Base-by-base conservation (phyloP, 2,797 vertebrate genomes). In the Brotula barbata region DNA sequence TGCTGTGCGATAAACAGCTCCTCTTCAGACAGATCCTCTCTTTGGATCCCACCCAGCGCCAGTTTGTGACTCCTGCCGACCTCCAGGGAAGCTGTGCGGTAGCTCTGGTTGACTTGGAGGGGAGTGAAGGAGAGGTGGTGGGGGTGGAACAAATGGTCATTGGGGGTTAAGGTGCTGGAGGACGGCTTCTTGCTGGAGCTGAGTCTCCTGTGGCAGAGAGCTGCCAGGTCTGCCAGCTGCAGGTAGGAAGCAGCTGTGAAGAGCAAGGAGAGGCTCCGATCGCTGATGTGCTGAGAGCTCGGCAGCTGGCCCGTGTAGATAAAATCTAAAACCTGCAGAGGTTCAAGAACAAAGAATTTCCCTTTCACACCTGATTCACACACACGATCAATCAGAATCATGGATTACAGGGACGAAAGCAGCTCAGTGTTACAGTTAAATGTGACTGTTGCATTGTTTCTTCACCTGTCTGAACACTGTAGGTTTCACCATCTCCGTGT, bases 181-280 rank as follows among this genome's bases (percentile, higher is more conserved):
- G 94, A 93, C 51, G 92, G 85, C 66, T 91, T 91, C 67, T 91
- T 60, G 0, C 76, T 89, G 68, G 66, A 31, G 36, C 87, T 95
- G 43, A 96, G 90, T 79, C 93, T 94, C 80, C 93, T 94, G 55
- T 93, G 90, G 82, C 94, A 96, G 57, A 95, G 91, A 66, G 93
- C 92, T 59, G 93, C 93, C 79, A 96, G 85, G 83, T 95, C 94
- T 0, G 93, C 92, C 67, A 96, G 91, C 89, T 96, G 94, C 91
- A 96, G 94, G 93, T 96, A 96, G 92, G 93, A 95, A 87, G 94
- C 94, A 42, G 94, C 94, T 8, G 93, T 95, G 70, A 96, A 92
- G 44, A 96, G 93, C 78, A 93, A 93, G 49, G 87, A 93, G 47
- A 95, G 92, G 80, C 94, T 93, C 79, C 93, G 92, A 85, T 94